phyloP scores from a whole-genome alignment of 2,113 vertebrate species.

The Rhinoptilus africanus region DNA sequence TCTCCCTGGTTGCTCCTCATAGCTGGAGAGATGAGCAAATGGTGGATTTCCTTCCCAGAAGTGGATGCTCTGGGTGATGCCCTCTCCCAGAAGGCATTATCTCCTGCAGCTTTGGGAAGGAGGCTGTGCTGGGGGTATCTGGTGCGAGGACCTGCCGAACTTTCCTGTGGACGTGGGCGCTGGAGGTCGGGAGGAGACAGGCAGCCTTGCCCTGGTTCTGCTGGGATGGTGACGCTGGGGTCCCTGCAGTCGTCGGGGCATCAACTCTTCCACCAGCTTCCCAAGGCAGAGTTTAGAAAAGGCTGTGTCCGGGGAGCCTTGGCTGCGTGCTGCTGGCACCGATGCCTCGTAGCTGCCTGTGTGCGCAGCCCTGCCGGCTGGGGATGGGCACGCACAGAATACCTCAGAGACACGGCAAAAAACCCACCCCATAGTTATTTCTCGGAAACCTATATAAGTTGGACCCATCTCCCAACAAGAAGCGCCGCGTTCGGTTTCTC shows the following conservation, averaged over 20 bases:
- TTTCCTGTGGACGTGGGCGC: rapidly evolving
- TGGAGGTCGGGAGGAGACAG: background rate
- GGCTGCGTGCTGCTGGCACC: background rate
- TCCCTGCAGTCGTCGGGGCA: background rate
- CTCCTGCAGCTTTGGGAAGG: background rate
- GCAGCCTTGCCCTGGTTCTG: background rate
- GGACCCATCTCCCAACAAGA: background rate
- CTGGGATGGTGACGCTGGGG: background rate
- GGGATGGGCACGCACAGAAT: background rate
- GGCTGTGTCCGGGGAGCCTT: background rate
- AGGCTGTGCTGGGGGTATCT: background rate
- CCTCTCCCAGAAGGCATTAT: background rate
- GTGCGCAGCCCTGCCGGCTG: background rate
- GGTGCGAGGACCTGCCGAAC: rapidly evolving
- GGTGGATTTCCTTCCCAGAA: background rate
- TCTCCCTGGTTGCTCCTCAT: background rate
- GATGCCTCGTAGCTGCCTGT: background rate
- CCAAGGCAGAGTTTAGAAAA: background rate
- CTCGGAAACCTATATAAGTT: conserved; percentile 21
- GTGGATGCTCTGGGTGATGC: background rate
- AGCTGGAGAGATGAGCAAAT: background rate
- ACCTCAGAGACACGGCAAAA: background rate
- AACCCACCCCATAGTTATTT: background rate
- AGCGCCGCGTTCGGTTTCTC: background rate
- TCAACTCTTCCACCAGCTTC: background rate